Base-by-base conservation (phyloP, 2,113 vertebrate species). In the Heterocephalus glaber region DNA sequence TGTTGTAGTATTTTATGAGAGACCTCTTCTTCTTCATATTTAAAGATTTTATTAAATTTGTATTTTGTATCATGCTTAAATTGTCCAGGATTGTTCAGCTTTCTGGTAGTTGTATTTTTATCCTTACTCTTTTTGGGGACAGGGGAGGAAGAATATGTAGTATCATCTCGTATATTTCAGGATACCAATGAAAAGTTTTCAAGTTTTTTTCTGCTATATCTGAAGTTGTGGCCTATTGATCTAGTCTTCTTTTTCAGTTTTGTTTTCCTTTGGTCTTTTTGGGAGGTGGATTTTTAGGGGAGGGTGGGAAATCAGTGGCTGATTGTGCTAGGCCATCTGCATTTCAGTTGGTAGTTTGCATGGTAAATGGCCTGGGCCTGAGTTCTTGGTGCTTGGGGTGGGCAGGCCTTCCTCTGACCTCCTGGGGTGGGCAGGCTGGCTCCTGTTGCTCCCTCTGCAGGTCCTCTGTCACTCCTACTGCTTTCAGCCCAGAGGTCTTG, bases 61-160 rank as follows among this genome's bases (percentile, higher is more conserved):
- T 90, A 86, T 86, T 86, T 89, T 77, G n/a, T 83, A 33, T 54
- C 19, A 86, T 8, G 11, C 47, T 81, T 89, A 35, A 95, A 86
- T 72, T 95, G 44, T 49, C 41, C 80, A 89, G n/a, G 47, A 86
- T 85, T 66, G 66, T 58, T 95, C 92, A 79, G 52, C 54, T 44
- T 54, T 77, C 28, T 33, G 30, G 2, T 86, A 77, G 65, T 79
- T 89, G 82, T 19, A 35, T 83, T 65, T 92, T 41, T 79, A n/a
- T 44, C 4, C 84, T 47, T 80, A 11, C 70, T 90, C 30, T 52
- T 33, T 89, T 54, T 3, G 0, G 52, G 17, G 41, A 11, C 16
- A 28, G 7, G 14, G 16, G 72, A 72, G 49, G 26, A 58, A 44
- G 47, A 20, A 2, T 60, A 38, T 33, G 3, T 52, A 12, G 28